Base-by-base conservation (phyloP, 2,113 vertebrate species). In the Empidonax traillii region DNA sequence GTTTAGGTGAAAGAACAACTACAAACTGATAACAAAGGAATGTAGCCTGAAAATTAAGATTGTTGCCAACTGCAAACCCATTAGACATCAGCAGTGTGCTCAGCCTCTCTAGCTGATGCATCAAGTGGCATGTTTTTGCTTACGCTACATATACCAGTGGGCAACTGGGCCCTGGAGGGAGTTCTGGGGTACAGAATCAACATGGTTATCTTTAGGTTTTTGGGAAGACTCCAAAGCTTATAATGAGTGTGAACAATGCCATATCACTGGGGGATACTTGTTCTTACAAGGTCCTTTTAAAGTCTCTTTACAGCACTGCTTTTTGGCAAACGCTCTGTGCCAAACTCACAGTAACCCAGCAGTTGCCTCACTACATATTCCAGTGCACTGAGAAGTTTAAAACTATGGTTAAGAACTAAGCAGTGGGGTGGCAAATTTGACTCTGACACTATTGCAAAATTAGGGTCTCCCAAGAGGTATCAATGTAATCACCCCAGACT, bases 111-210 rank as follows among this genome's bases (percentile, higher is more conserved):
- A 14, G 8, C 22, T 8, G 14, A 18, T 11, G 12, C 7, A 2
- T 43, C 17, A 51, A 22, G 69, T 22, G 7, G 2, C 35, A 3
- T 1, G 2, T 9, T 44, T 28, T 44, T 2, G 0, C 12, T 72
- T 76, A 28, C 55, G 22, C 47, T 55, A 9, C 23, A 55, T 24
- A 15, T 20, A 58, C 5, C 27, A 10, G 12, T 6, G 7, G 24
- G 17, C 0, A 15, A 0, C 51, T 78, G 59, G 51, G 33, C 1
- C 1, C 25, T n/a, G 33, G 9, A 74, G 37, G 23, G 5, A 86
- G 2, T 63, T 76, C 68, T 68, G 35, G 27, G 9, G 37, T 44
- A 28, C 52, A 83, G 49, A 89, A 58, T 56, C 12, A 43, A 9
- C 9, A 21, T 14, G 6, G 7, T 24, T 63, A 10, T 71, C 22